Percentiles rank a stretch among this genome's conserved stretches.
Evolutionary conservation across 2,113 vertebrate genomes (phyloP).

Genomic region (Macquaria ambigua): DNA sequence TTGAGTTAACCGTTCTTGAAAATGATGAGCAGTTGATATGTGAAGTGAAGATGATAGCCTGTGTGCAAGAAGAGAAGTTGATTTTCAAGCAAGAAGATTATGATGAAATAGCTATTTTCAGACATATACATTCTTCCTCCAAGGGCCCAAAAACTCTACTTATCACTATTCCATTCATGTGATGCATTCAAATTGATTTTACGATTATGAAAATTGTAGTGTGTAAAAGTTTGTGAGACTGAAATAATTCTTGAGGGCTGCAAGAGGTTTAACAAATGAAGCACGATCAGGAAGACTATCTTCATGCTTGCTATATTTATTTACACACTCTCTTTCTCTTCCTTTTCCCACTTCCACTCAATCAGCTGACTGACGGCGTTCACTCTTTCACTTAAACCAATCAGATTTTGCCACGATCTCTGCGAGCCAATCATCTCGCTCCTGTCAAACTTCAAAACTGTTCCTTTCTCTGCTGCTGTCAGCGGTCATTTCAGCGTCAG

Average conservation of each 20-base stretch:
- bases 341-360: background rate
- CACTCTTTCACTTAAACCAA: background rate
- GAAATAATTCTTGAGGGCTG: slow-evolving; percentile 44
- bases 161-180: slow-evolving; percentile 40
- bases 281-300: background rate
- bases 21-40: slow-evolving; percentile 24
- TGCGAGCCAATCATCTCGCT: too few species aligned
- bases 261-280: slow-evolving; percentile 34
- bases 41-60: slow-evolving; percentile 29
- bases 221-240: slow-evolving; percentile 33
- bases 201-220: slow-evolving; percentile 29
- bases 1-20: slow-evolving; percentile 14
- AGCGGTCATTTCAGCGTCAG: too few species aligned
- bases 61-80: slow-evolving; percentile 7
- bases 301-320: slow-evolving; percentile 12
- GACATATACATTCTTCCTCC: background rate
- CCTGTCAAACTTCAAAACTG: too few species aligned
- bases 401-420: background rate
- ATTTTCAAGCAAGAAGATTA: slow-evolving; percentile 27
- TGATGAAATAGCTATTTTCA: slow-evolving; percentile 50
- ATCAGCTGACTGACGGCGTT: background rate
- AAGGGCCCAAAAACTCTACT: slow-evolving; percentile 26
- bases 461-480: too few species aligned
- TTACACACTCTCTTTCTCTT: background rate
- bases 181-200: slow-evolving; percentile 42